Evolutionary conservation across 2,797 vertebrate species (phyloP).

Genomic region (Dendrocincla tyrannina): DNA sequence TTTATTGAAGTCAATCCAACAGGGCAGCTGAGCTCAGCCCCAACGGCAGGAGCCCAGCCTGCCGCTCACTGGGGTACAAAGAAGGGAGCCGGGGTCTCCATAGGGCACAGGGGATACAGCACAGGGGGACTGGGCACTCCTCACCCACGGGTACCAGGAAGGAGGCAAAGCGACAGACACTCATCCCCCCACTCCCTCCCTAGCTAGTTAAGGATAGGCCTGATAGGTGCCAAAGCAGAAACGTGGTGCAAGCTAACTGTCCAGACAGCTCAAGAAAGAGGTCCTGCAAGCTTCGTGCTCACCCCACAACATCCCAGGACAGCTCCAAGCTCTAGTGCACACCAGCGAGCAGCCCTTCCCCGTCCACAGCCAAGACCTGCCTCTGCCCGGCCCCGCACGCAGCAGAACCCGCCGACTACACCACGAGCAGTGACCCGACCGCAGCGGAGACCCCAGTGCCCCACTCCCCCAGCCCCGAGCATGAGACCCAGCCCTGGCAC

Average conservation of each 20-base stretch:
- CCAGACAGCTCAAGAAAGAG: not conserved
- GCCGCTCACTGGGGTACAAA: conserved; percentile 5
- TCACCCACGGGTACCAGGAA: not conserved
- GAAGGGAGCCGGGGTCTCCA: not conserved
- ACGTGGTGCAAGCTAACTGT: conserved; percentile 2
- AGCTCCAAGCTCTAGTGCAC: conserved; percentile 46
- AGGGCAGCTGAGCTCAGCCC: conserved; percentile 50
- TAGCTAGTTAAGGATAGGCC: conserved; percentile 20
- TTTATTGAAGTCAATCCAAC: conserved; percentile 75
- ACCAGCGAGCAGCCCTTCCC: conserved; percentile 31
- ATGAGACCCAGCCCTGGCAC: not conserved
- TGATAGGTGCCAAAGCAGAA: conserved; percentile 52
- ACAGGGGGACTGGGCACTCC: not conserved
- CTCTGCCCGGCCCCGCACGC: not conserved
- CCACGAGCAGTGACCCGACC: conserved; percentile 4
- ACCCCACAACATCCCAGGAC: not conserved
- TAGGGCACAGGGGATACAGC: conserved; percentile 3
- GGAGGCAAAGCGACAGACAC: conserved; percentile 28
- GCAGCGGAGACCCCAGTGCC: not conserved
- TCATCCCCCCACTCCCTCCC: not conserved
- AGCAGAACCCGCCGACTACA: not conserved
- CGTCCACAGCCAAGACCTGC: not conserved
- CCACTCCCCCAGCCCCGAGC: not conserved
- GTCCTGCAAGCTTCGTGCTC: not conserved
- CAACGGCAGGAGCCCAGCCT: conserved; percentile 56